phyloP scores from a whole-genome alignment of 23 tunicate species.

The Trididemnum clinides region DNA sequence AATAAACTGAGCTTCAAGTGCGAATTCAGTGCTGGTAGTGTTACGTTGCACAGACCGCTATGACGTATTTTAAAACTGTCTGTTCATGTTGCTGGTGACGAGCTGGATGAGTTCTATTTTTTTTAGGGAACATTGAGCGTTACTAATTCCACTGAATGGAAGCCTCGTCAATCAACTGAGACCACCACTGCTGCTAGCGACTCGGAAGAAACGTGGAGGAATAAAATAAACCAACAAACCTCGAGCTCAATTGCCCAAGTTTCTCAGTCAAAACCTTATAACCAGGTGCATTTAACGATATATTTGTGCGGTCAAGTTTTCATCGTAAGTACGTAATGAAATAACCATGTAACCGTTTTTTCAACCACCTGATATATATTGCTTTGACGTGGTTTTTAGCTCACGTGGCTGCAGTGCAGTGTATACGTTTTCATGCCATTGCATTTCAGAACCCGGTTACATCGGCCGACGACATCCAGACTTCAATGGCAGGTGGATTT shows the following conservation, averaged over 20 bases:
- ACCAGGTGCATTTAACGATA: not conserved
- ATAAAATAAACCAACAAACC: slow-evolving; percentile 12
- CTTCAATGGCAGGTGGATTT: not conserved
- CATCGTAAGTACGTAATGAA: too few species aligned
- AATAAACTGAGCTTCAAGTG: too few species aligned
- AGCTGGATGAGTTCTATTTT: not conserved
- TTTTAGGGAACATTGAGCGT: slow-evolving; percentile 39
- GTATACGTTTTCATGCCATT: not conserved
- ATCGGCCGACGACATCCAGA: not conserved
- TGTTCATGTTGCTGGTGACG: too few species aligned
- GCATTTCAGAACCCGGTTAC: not conserved
- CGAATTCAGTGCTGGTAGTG: too few species aligned
- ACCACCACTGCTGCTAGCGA: slow-evolving; percentile 20
- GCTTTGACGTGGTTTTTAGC: not conserved
- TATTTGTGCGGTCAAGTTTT: not conserved
- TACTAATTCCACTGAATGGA: slow-evolving; percentile 63
- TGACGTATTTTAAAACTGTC: too few species aligned
- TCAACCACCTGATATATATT: too few species aligned
- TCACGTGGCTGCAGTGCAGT: not conserved
- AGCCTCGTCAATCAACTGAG: slow-evolving; percentile 20
- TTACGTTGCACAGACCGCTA: too few species aligned
- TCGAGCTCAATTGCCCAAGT: not conserved
- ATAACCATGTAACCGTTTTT: too few species aligned
- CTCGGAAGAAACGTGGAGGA: slow-evolving; percentile 53
- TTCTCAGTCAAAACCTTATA: not conserved